These are phyloP conservation scores for Ormyrus labotus DNA, from an alignment of 2,888 invertebrate species.

Conservation along the genomic window DNA sequence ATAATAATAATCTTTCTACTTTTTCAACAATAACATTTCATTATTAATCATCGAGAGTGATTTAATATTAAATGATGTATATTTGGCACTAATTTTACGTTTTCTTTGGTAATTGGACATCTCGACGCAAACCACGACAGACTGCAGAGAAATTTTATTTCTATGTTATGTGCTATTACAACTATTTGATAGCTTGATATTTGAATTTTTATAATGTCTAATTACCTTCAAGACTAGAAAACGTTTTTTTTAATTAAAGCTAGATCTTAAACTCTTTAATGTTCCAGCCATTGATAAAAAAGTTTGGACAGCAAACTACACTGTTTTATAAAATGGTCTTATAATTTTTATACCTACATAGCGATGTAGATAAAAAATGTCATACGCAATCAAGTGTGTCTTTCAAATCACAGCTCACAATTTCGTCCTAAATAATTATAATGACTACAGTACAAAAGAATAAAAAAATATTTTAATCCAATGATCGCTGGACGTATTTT, in stretches of 20 bases:
- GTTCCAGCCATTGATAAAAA: constrained; percentile 27
- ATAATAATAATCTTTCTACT: constrained; percentile 37
- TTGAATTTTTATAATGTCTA: constrained; percentile 29
- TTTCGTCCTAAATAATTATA: constrained; percentile 10
- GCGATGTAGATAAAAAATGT: constrained; percentile 2
- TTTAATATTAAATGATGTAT: constrained; percentile 20
- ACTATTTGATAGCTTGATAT: constrained; percentile 16
- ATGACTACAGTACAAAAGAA: constrained; percentile 23
- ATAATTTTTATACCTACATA: neutral
- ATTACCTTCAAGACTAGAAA: constrained; percentile 13
- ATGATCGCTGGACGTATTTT: constrained; percentile 34
- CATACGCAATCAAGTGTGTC: neutral
- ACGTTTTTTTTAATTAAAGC: neutral
- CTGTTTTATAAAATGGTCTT: constrained; percentile 29
- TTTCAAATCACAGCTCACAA: constrained; percentile 36
- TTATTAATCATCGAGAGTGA: constrained; percentile 20
- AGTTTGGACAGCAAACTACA: neutral
- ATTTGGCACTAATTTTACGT: constrained; percentile 55
- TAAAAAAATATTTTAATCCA: constrained; percentile 45
- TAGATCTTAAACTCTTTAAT: constrained; percentile 23
- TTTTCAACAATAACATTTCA: constrained; percentile 51
- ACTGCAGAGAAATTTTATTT: constrained; percentile 34
- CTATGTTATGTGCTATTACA: constrained; percentile 24
- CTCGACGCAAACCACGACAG: neutral
- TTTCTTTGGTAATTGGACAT: constrained; percentile 29